Evolutionary conservation across 2,113 vertebrate species (phyloP).

Genomic region (Oncorhynchus mykiss): DNA sequence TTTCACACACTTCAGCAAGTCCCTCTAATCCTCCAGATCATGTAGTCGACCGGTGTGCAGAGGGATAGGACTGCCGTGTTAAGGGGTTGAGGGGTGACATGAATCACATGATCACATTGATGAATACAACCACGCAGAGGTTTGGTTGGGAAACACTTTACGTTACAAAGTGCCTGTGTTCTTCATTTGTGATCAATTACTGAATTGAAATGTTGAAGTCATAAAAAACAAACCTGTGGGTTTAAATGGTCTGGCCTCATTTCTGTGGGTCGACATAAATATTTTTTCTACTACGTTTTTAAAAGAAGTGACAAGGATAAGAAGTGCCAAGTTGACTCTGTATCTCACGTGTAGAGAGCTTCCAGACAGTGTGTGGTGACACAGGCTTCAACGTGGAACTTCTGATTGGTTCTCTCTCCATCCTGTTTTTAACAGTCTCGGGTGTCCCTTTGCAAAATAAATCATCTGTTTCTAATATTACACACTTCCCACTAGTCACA

Average conservation of each 20-base stretch:
- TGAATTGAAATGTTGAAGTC: no score
- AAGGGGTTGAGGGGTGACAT: background rate
- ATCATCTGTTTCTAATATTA: conserved; percentile 79
- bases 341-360: conserved; percentile 58
- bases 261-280: background rate
- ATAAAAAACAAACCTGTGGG: no score
- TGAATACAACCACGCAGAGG: no score
- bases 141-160: no score
- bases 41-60: background rate
- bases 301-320: conserved; percentile 30
- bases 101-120: background rate
- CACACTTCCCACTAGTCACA: conserved; percentile 44
- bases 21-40: background rate
- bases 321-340: conserved; percentile 29
- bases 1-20: background rate
- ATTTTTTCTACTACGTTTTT: background rate
- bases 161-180: no score
- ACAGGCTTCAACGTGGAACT: conserved; percentile 49
- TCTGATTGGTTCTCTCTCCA: conserved; percentile 35
- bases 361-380: conserved; percentile 54
- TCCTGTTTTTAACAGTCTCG: conserved; percentile 49
- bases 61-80: background rate
- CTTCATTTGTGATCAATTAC: no score
- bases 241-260: background rate
- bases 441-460: conserved; percentile 56